Evolutionary conservation across 2,113 vertebrate species (phyloP).

Genomic region (Podarcis cretensis): DNA sequence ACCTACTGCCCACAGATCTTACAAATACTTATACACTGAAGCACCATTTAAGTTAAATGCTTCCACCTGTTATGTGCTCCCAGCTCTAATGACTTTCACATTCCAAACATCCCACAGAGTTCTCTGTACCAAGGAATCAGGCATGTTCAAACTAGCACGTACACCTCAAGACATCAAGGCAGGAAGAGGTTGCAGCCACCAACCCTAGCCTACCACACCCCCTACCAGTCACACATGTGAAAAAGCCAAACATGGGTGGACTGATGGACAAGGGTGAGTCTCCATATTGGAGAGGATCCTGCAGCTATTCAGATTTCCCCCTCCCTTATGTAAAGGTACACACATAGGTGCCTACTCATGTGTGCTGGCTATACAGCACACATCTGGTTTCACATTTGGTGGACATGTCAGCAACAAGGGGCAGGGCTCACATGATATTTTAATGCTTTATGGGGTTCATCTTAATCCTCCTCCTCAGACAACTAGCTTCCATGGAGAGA

Average conservation of each 20-base stretch:
- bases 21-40: background rate
- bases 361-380: background rate
- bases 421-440: background rate
- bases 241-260: too few species aligned
- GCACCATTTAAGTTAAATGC: background rate
- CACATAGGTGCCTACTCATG: background rate
- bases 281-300: background rate
- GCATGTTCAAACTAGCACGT: background rate
- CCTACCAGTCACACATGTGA: background rate
- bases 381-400: background rate
- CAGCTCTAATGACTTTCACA: too few species aligned
- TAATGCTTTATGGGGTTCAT: too few species aligned
- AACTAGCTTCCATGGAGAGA: too few species aligned
- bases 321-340: background rate
- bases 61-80: background rate
- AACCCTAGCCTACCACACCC: background rate
- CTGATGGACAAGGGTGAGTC: too few species aligned
- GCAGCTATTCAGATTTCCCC: background rate
- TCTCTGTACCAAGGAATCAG: too few species aligned
- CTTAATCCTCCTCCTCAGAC: too few species aligned
- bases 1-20: background rate
- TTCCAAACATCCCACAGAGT: too few species aligned
- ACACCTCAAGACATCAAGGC: background rate
- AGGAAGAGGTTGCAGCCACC: too few species aligned
- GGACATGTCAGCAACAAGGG: background rate